Base-by-base conservation (phyloP, 2,797 vertebrate genomes). In the Neosalanx taihuensis region DNA sequence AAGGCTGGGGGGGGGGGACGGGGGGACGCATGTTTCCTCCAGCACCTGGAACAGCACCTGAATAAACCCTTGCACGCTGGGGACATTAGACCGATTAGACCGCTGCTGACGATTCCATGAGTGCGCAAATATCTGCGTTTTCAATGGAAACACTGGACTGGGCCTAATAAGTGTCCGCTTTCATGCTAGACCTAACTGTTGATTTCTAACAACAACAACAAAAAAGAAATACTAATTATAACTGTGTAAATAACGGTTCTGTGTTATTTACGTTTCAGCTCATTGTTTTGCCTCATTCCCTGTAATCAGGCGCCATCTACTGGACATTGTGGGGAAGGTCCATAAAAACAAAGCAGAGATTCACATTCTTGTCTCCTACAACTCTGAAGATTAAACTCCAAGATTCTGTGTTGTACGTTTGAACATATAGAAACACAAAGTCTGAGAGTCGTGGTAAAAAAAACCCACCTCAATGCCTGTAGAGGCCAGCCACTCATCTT, bases 231-330 rank as follows among this genome's bases (percentile, higher is more conserved):
- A 46, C 13, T 46, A 2, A 46, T 46, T 46, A 46, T 46, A 46
- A 46, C 41, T 12, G 23, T 26, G 23, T 26, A 26, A 26, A 26
- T 26, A 26, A 12, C 41, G 10, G 13, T 46, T 12, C 10, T 46
- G 41, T 13, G 7, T 46, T 46, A 46, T 46, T 46, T 46, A 13
- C 41, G 13, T n/a, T 1, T 57, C 62, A 31, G 49, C 60, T 59
- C 20, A 35, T 46, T 62, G 17, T 5, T 5, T 69, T 12, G 60
- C 69, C 23, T 75, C 66, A 84, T 85, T 49, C 1, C 61, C 85
- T 84, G 76, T 87, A 81, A 77, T 67, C 66, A 73, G 75, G 71
- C 83, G 57, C 87, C 87, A 81, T 83, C 90, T 90, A 72, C 81
- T 88, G 91, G 87, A 64, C 0, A 4, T 15, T 0, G 3, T 53